Evolutionary conservation across 2,113 vertebrate genomes (phyloP), one percentile per base, ranked within the genome.

Genomic region (Chloropsis hardwickii): DNA sequence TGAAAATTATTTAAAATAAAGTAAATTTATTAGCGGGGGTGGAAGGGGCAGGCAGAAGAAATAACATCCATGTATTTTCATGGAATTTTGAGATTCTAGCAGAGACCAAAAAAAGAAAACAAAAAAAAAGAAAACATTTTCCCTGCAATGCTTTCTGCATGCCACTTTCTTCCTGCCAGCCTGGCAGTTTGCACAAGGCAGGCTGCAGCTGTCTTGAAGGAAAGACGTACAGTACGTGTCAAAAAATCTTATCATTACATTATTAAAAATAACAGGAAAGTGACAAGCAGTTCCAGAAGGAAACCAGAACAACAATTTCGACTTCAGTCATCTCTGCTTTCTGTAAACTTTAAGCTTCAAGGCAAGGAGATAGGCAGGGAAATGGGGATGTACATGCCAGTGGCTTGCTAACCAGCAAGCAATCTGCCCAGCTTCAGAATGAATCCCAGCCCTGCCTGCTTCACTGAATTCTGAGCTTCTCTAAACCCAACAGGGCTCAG

Each of bases 191-290:
- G 81, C 60, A 62, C 58, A 73, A 58, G 66, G 39, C 82, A 84
- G 74, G 67, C 71, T 14, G 65, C 91, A 96, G 95, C 89, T 94
- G 85, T 82, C 81, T 96, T 31, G 33, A 69, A 92, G 87, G 67
- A 61, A 85, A 96, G 81, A 85, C 1, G 17, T 66, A 91, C n/a
- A 92, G 84, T 58, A 93, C 1, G 5, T 92, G 90, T 90, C 81
- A 93, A 92, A 94, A 92, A 91, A 86, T 53, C 83, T 72, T 65
- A 94, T 33, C 70, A 74, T 72, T 72, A 56, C 78, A 18, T 73
- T 82, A 95, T 94, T 93, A 94, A 92, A 90, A 93, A 83, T 81
- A 96, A 88, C 92, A 94, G 67, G 50, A 27, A 86, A 96, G 94
- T 81, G 92, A 93, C 79, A 84, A 69, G 54, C 37, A 86, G 85